Base-by-base conservation (phyloP, 2,888 invertebrate species). In the Neoaliturus tenellus region DNA sequence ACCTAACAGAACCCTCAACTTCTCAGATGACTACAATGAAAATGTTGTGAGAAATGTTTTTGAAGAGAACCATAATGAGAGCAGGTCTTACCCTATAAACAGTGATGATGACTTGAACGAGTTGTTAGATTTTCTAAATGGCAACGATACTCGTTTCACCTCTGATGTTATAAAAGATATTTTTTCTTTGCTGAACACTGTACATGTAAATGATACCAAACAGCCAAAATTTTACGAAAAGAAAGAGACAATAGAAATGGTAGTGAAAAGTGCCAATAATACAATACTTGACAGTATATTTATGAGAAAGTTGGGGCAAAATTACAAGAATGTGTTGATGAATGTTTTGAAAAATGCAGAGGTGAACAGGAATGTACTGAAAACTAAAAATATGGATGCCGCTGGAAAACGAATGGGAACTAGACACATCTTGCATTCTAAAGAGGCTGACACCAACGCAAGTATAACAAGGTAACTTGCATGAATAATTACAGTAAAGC, bases 41-140 rank as follows among this genome's bases (percentile, higher is more conserved):
- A 71, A 71, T 23, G 2, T 55, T 23, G 55, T 17, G 3, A 25
- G 55, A 8, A 28, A 28, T 62, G 62, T 62, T n/a, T 5, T 0
- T 1, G 31, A 62, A 28, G 28, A 28, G 14, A 20, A n/a, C 8
- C 1, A 39, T 1, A 6, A 3, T 12, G 35, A 39, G 5, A 71
- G 39, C 20, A 39, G 2, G 28, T 23, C 41, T 1, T 71, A 39
- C 17, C 5, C 17, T 20, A 71, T 71, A 71, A 71, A 71, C 23
- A 71, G 39, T 71, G 71, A 71, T 28, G 25, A 23, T 25, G 71
- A 71, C 28, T 71, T 71, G 25, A 71, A 39, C n/a, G 39, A 39
- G 10, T 31, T 71, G 25, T 4, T 71, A 14, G 71, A 71, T 20
- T 71, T 71, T 39, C 31, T 71, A 17, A 71, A 35, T 20, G 35